phyloP scores from a whole-genome alignment of 2,888 invertebrate genomes.

The Pterostichus madidus region DNA sequence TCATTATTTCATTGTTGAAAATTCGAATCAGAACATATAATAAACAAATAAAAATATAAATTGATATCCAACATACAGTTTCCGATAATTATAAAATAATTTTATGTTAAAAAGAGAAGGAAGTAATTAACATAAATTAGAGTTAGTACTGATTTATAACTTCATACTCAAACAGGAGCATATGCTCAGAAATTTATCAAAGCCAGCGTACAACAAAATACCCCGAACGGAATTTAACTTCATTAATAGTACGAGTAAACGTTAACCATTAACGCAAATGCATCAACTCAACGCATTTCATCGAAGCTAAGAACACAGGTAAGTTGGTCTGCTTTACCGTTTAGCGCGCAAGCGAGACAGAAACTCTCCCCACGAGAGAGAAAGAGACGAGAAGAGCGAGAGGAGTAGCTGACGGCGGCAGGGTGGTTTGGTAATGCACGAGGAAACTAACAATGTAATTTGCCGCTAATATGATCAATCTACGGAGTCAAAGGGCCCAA shows the following conservation, averaged over 20 bases:
- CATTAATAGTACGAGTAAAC: slow-evolving; percentile 44
- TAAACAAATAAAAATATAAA: too few species aligned
- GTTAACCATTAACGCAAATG: slow-evolving; percentile 55
- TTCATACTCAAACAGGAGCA: slow-evolving; percentile 7
- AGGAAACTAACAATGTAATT: slow-evolving; percentile 71
- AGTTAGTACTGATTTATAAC: neutral
- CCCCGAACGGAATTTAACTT: slow-evolving; percentile 49
- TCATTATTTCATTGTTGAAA: too few species aligned
- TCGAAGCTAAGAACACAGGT: slow-evolving; percentile 47
- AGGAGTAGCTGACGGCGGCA: slow-evolving; percentile 30
- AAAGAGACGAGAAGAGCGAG: slow-evolving; percentile 4
- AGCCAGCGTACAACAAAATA: slow-evolving; percentile 20
- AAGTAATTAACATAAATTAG: slow-evolving; percentile 2
- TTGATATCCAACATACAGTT: too few species aligned
- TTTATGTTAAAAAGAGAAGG: too few species aligned
- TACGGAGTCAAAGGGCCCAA: slow-evolving; percentile 68
- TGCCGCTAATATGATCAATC: slow-evolving; percentile 73
- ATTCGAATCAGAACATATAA: too few species aligned
- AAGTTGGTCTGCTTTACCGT: slow-evolving; percentile 47
- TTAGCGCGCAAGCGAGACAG: slow-evolving; percentile 18
- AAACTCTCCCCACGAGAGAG: neutral
- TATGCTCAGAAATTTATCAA: slow-evolving; percentile 6
- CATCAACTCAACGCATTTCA: slow-evolving; percentile 45
- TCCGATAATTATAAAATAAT: too few species aligned
- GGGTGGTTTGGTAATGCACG: slow-evolving; percentile 66